These are phyloP conservation scores for Chaetorhynchus papuensis DNA, from an alignment of 2,113 vertebrate species.

Conservation along the genomic window DNA sequence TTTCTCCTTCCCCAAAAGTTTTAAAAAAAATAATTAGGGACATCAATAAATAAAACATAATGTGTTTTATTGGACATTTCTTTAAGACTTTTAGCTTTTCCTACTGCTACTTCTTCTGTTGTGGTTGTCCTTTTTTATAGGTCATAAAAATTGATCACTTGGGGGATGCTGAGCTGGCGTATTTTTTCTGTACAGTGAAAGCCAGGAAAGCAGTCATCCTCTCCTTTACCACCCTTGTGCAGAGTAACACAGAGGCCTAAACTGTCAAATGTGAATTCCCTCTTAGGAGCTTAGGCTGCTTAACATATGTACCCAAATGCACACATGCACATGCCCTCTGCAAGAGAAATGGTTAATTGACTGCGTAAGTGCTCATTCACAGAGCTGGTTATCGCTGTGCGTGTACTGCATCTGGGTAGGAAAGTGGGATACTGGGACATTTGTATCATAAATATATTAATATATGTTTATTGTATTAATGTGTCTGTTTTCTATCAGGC, in stretches of 20 bases:
- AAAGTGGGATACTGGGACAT: not conserved
- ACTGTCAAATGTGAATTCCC: not conserved
- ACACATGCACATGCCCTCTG: not conserved
- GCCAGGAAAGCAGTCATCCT: not conserved
- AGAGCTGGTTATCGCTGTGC: not conserved
- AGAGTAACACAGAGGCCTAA: not conserved
- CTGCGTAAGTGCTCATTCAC: not conserved
- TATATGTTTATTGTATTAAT: not conserved
- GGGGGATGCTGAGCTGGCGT: not conserved
- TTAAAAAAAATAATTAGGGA: not conserved
- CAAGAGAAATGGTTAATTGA: not conserved
- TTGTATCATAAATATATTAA: not conserved
- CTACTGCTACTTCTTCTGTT: not conserved
- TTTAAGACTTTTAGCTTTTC: not conserved
- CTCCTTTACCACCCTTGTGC: not conserved
- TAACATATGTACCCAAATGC: not conserved
- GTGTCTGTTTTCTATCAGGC: not conserved
- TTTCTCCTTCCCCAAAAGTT: not conserved
- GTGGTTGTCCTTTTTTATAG: not conserved
- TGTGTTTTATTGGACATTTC: not conserved
- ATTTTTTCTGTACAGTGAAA: not conserved
- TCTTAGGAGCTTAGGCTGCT: not conserved
- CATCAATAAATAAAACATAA: not conserved
- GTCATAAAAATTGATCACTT: slow-evolving; percentile 1
- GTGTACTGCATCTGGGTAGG: not conserved